Evolutionary conservation across 2,113 vertebrate genomes (phyloP), one percentile per base, ranked within the genome.

Genomic region (Callorhinus ursinus): DNA sequence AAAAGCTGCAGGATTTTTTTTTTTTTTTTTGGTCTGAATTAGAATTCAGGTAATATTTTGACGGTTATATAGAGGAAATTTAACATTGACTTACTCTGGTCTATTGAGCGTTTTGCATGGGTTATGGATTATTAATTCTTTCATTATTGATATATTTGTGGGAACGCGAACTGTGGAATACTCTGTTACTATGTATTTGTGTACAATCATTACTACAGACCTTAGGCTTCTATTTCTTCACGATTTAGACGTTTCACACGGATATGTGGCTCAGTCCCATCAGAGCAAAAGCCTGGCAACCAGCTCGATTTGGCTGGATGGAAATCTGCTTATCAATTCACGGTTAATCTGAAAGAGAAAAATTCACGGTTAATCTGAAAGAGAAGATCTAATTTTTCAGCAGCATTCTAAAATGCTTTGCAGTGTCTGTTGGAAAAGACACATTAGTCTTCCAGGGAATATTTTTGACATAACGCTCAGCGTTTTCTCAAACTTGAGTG

Each of bases 191-290:
- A 0, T 4, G 67, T 2, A 2, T 76, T 49, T 76, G 4, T 36
- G 21, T 19, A 9, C 33, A 61, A 8, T 24, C 31, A 1, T 15
- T 24, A 14, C 49, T 19, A 0, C 7, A 51, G 22, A 31, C 28
- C 65, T 63, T 24, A 5, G 11, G 31, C 18, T 39, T 42, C 28
- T 26, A 0, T 39, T 49, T 69, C 53, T 69, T 51, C 6, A 0
- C 80, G 33, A 42, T 8, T 86, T 10, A 16, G n/a, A 21, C 42
- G 8, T 88, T 72, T n/a, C 42, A 28, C 55, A 2, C 3, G 1
- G 10, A 4, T 72, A 18, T 2, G 0, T 28, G 16, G 2, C 14
- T 12, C 13, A 6, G 1, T 61, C 19, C 26, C 24, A 1, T 55
- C 39, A 36, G 0, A 28, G 9, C 28, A 13, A 36, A 19, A 13